These are phyloP conservation scores for Pseudopipra pipra DNA, from an alignment of 2,113 vertebrate genomes.

Conservation along the genomic window DNA sequence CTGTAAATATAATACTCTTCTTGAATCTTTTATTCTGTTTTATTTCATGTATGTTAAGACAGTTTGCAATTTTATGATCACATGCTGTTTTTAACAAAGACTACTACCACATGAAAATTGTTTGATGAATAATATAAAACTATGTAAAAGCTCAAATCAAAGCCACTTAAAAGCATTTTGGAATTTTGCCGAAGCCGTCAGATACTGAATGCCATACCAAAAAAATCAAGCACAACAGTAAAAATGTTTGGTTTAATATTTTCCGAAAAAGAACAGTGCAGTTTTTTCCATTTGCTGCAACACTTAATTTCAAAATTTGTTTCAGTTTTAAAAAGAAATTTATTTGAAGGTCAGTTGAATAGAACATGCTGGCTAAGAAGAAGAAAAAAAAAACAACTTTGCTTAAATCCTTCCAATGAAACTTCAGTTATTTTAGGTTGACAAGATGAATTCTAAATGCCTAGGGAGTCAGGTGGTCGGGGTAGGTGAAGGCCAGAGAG, in stretches of 20 bases:
- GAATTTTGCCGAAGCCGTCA: background rate
- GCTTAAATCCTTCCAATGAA: background rate
- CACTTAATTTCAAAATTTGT: background rate
- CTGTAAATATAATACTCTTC: background rate
- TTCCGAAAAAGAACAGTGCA: background rate
- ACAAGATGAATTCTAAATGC: background rate
- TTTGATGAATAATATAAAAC: background rate
- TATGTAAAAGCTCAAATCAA: background rate
- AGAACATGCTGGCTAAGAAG: background rate
- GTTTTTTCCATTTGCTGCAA: background rate
- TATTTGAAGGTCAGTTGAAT: background rate
- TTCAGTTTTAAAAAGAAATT: background rate
- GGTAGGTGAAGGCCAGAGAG: background rate
- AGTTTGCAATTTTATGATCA: background rate
- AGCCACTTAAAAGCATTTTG: background rate
- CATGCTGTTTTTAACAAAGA: background rate
- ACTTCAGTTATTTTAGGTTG: background rate
- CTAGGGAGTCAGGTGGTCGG: fast-evolving
- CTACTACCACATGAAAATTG: background rate
- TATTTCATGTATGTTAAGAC: background rate
- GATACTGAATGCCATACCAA: background rate
- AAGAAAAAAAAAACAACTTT: background rate
- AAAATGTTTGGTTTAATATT: background rate
- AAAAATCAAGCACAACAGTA: background rate
- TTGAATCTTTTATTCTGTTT: background rate